Conservation (phyloP, 2,888 invertebrate species). For the Phengaris arion region DNA sequence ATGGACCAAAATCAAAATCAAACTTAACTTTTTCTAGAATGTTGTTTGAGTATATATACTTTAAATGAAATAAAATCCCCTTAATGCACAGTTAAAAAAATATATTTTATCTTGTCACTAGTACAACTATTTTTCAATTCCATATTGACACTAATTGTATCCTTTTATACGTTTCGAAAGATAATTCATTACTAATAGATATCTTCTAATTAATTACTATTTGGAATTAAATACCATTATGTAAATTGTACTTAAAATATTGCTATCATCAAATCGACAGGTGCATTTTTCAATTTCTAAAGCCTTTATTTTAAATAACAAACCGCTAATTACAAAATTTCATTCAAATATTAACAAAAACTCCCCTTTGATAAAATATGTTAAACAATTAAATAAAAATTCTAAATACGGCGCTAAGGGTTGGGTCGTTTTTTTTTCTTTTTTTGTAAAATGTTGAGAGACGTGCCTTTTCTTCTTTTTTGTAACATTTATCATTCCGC, state of each 20-base stretch:
- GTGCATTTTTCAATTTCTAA: background rate
- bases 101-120: too few species aligned
- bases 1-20: background rate
- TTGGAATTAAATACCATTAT: background rate
- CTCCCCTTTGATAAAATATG: background rate
- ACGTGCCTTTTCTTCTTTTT: background rate
- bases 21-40: background rate
- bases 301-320: background rate
- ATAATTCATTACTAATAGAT: background rate
- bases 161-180: background rate
- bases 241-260: background rate
- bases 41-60: too few species aligned
- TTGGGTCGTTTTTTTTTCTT: constrained; percentile 27
- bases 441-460: constrained; percentile 20
- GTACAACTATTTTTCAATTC: too few species aligned
- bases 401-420: constrained; percentile 34
- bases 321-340: background rate
- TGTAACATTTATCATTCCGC: constrained; percentile 50
- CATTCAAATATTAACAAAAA: constrained; percentile 8
- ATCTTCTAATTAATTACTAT: background rate
- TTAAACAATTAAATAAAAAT: constrained; percentile 31
- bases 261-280: background rate
- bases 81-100: too few species aligned
- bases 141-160: background rate
- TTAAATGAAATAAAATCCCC: too few species aligned